A percentile compares a stretch with the other conserved stretches of the same genome.
phyloP scores from a whole-genome alignment of 2,113 vertebrate genomes.

The Oenanthe melanoleuca region DNA sequence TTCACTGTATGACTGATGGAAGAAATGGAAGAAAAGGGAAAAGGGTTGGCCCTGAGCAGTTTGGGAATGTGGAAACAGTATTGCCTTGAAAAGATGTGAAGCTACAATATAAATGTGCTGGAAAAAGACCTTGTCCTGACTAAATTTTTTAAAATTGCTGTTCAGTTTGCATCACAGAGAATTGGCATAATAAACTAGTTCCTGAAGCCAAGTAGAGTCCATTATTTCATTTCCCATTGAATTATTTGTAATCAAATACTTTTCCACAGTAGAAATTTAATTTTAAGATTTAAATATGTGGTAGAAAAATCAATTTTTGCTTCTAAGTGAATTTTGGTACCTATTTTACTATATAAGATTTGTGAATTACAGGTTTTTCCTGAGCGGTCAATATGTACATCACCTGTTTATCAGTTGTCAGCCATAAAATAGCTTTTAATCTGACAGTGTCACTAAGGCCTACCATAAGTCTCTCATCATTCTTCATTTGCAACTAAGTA shows the following conservation, averaged over 20 bases:
- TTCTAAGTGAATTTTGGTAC: background rate
- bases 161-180: background rate
- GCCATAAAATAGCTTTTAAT: background rate
- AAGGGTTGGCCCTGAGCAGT: background rate
- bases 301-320: background rate
- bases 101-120: background rate
- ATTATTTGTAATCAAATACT: background rate
- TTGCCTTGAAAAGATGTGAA: background rate
- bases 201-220: background rate
- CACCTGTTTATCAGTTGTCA: background rate
- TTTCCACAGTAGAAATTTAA: background rate
- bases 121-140: background rate
- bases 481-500: background rate
- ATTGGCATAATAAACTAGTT: background rate
- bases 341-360: background rate
- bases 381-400: background rate
- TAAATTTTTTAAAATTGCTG: background rate
- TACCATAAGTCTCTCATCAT: background rate
- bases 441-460: background rate
- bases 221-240: background rate
- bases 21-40: background rate
- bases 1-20: background rate
- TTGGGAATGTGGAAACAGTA: background rate
- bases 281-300: background rate
- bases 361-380: background rate